These are phyloP conservation scores for Drosophila pallidifrons DNA, from an alignment of 1,140 invertebrate species.

Conservation along the genomic window DNA sequence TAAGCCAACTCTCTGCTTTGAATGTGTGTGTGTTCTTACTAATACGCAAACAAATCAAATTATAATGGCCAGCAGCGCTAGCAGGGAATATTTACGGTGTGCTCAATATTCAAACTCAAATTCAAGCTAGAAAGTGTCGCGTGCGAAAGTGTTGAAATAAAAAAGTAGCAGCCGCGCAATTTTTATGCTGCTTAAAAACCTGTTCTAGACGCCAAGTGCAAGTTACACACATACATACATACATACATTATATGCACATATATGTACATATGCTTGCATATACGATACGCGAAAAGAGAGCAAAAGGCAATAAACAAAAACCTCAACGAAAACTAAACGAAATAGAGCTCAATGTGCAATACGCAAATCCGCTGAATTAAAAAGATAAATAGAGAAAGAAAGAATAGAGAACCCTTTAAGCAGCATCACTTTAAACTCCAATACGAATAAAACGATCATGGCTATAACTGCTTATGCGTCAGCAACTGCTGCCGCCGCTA, in stretches of 20 bases:
- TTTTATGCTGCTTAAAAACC: constrained; percentile 61
- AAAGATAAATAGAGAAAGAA: constrained; percentile 22
- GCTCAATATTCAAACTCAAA: constrained; percentile 65
- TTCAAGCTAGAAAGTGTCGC: constrained; percentile 78
- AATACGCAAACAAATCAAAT: constrained; percentile 56
- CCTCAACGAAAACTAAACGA: constrained; percentile 39
- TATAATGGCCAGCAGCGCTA: constrained; percentile 45
- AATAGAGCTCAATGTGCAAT: constrained; percentile 43
- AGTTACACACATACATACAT: constrained; percentile 31
- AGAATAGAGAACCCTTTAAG: constrained; percentile 35
- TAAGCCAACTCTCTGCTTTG: constrained; percentile 43
- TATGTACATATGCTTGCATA: constrained; percentile 9
- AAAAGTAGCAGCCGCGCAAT: constrained; percentile 36
- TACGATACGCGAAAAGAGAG: constrained; percentile 33
- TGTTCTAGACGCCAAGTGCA: constrained; percentile 75
- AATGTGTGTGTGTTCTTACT: constrained; percentile 46
- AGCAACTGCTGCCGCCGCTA: constrained; percentile 36
- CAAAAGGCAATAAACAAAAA: constrained; percentile 56
- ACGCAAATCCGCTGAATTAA: constrained; percentile 6
- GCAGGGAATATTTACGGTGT: constrained; percentile 42
- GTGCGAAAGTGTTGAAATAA: constrained; percentile 77
- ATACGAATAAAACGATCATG: constrained; percentile 70
- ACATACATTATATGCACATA: background rate
- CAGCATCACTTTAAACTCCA: constrained; percentile 35
- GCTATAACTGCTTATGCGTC: constrained; percentile 70